Conservation (phyloP, 2,113 vertebrate genomes). For the Thamnaconus septentrionalis region DNA sequence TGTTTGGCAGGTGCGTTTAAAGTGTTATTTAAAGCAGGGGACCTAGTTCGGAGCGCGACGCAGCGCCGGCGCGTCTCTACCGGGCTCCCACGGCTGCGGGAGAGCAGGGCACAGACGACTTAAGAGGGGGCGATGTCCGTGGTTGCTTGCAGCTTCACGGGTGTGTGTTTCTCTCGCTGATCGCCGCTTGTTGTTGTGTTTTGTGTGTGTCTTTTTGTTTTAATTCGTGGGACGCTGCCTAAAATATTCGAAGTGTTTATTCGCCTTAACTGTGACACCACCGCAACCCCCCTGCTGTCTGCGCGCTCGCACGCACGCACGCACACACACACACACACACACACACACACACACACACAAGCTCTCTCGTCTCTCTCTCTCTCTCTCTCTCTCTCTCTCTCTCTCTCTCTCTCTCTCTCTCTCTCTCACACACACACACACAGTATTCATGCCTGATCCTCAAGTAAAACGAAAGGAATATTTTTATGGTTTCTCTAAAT, state of each 20-base stretch:
- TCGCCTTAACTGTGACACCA: background rate
- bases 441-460: too few relatives aligned
- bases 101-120: background rate
- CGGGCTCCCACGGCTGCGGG: background rate
- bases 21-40: background rate
- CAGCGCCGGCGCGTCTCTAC: background rate
- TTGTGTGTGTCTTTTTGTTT: background rate
- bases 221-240: background rate
- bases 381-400: too few relatives aligned
- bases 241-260: background rate
- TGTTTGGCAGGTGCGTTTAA: background rate
- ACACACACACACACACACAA: background rate
- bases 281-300: background rate
- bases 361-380: background rate
- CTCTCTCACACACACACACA: too few relatives aligned
- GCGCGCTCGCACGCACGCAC: background rate
- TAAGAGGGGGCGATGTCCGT: background rate
- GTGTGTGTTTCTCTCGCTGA: background rate
- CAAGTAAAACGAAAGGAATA: too few relatives aligned
- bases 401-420: too few relatives aligned
- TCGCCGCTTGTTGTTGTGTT: background rate
- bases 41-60: background rate
- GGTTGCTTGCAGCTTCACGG: too few relatives aligned
- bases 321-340: background rate
- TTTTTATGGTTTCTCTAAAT: too few relatives aligned